Percentiles rank a stretch among this genome's conserved stretches.
These are phyloP conservation scores for Odocoileus virginianus DNA, from an alignment of 2,113 vertebrate genomes.

Conservation along the genomic window DNA sequence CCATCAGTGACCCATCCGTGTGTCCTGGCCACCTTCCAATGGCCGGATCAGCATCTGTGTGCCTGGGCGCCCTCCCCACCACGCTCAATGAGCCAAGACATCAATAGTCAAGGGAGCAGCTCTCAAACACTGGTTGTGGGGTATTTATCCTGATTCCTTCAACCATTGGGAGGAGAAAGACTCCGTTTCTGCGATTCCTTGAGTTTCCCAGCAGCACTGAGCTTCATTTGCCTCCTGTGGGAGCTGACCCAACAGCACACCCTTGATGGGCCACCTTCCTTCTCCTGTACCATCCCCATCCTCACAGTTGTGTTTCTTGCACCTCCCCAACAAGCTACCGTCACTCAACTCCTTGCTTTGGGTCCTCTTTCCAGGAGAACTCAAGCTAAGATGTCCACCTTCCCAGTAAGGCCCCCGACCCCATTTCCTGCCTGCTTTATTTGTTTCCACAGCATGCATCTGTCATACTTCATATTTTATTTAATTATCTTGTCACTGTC, in stretches of 20 bases:
- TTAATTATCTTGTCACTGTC: background rate
- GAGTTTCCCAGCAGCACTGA: background rate
- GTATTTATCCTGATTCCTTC: background rate
- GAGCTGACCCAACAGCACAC: background rate
- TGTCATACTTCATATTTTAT: rapidly evolving
- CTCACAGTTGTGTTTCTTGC: background rate
- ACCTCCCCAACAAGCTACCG: background rate
- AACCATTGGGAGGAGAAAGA: rapidly evolving
- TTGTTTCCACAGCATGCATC: background rate
- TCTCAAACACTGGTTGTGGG: background rate
- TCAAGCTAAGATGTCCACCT: background rate
- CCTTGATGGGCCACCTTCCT: background rate
- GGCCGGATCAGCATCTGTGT: background rate
- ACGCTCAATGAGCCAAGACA: background rate
- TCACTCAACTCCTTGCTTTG: background rate
- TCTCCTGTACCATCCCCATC: background rate
- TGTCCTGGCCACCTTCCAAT: background rate
- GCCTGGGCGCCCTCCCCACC: background rate
- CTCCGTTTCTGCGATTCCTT: background rate
- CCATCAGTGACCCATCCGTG: background rate
- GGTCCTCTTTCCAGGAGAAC: background rate
- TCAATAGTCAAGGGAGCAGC: background rate
- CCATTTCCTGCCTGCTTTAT: background rate
- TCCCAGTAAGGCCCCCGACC: background rate
- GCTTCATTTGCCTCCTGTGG: background rate